Conservation (phyloP, 2,888 invertebrate species). For the Troilus luridus region DNA sequence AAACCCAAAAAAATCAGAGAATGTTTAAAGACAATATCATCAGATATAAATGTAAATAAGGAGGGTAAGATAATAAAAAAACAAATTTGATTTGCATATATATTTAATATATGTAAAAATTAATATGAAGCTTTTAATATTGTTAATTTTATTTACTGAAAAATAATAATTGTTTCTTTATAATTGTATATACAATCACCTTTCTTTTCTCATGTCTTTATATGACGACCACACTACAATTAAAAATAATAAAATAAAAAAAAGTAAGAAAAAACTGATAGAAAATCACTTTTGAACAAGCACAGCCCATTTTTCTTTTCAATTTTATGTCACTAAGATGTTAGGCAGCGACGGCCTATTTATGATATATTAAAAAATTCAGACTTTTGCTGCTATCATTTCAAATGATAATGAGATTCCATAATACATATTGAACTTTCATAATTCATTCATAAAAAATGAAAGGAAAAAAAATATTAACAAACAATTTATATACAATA, state of each 20-base stretch:
- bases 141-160: constrained; percentile 49
- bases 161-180: constrained; percentile 51
- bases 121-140: constrained; percentile 15
- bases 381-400: constrained; percentile 23
- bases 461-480: neutral
- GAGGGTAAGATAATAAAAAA: neutral
- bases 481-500: neutral
- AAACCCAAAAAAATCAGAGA: neutral
- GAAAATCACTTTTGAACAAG: constrained; percentile 34
- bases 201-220: constrained; percentile 52
- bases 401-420: constrained; percentile 35
- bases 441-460: constrained; percentile 1
- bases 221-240: constrained; percentile 1
- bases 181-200: constrained; percentile 16
- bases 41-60: neutral
- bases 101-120: constrained; percentile 45
- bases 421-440: neutral
- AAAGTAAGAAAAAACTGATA: constrained; percentile 16
- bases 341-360: neutral
- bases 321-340: neutral
- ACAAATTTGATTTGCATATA: neutral
- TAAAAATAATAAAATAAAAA: neutral
- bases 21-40: neutral
- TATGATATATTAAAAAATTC: constrained; percentile 20
- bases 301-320: constrained; percentile 34